phyloP scores from a whole-genome alignment of 2,113 vertebrate genomes.

The Chamaetylas fuelleborni region DNA sequence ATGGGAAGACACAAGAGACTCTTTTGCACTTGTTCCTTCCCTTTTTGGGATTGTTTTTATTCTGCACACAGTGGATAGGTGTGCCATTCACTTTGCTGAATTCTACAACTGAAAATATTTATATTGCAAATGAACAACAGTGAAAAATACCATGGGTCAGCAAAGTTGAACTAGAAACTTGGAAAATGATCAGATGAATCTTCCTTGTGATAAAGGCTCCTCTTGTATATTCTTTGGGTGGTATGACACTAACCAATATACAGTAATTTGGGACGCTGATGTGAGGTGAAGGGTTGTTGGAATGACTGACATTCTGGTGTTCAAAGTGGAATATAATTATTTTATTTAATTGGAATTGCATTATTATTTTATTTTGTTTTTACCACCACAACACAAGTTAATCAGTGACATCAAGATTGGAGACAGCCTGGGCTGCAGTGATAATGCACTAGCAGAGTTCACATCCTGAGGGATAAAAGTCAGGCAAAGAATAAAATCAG shows the following conservation, averaged over 20 bases:
- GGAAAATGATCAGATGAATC: not conserved
- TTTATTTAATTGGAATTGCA: not conserved
- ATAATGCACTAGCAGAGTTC: not conserved
- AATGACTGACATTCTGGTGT: not conserved
- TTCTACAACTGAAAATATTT: conserved; percentile 8
- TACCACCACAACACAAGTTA: not conserved
- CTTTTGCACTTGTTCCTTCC: not conserved
- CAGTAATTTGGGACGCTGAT: not conserved
- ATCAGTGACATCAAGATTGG: not conserved
- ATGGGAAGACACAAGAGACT: not conserved
- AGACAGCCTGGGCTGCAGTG: not conserved
- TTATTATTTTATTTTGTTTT: not conserved
- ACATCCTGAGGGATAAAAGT: not conserved
- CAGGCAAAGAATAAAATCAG: not conserved
- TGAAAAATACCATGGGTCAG: not conserved
- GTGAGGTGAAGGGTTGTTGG: not conserved
- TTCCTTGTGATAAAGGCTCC: not conserved
- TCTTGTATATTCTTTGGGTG: not conserved
- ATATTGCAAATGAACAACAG: not conserved
- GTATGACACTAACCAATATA: not conserved
- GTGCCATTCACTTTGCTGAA: not conserved
- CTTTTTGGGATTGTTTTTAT: not conserved
- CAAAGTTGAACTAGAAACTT: not conserved
- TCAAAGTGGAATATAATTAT: not conserved
- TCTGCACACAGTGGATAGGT: not conserved